Evolutionary conservation across 2,888 invertebrate genomes (phyloP).

Genomic region (Ommatoiulus sabulosus): DNA sequence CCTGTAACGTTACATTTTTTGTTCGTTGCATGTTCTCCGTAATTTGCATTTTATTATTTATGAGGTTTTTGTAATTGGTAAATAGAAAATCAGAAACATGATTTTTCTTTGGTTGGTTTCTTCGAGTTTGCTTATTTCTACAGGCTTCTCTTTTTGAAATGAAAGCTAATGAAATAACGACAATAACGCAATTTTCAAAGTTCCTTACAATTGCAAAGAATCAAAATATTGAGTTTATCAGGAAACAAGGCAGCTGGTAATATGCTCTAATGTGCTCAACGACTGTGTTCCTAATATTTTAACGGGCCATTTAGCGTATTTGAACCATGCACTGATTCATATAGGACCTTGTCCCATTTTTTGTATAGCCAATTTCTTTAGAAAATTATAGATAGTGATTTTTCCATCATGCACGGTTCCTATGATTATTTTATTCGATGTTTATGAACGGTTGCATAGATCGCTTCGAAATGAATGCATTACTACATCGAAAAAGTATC

Average conservation of each 20-base stretch:
- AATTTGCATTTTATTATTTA: neutral
- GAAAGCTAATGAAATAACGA: neutral
- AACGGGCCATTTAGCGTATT: neutral
- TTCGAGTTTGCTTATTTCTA: neutral
- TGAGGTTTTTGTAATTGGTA: neutral
- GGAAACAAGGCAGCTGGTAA: neutral
- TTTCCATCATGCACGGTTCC: neutral
- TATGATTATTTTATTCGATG: neutral
- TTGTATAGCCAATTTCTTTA: neutral
- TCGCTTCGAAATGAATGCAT: neutral
- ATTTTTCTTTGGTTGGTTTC: slow-evolving; percentile 34
- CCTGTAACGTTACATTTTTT: neutral
- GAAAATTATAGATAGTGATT: neutral
- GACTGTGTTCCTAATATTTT: neutral
- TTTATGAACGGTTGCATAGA: neutral
- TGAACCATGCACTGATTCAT: neutral
- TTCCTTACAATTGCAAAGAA: slow-evolving; percentile 24
- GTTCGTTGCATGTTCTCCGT: neutral
- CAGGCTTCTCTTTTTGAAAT: neutral
- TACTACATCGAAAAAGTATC: neutral
- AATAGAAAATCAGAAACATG: neutral
- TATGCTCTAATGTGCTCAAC: neutral
- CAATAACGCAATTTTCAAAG: slow-evolving; percentile 20
- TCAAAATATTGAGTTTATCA: slow-evolving; percentile 1
- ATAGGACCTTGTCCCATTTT: neutral